Conservation (phyloP, 2,888 invertebrate species). For the Agrochola lota region DNA sequence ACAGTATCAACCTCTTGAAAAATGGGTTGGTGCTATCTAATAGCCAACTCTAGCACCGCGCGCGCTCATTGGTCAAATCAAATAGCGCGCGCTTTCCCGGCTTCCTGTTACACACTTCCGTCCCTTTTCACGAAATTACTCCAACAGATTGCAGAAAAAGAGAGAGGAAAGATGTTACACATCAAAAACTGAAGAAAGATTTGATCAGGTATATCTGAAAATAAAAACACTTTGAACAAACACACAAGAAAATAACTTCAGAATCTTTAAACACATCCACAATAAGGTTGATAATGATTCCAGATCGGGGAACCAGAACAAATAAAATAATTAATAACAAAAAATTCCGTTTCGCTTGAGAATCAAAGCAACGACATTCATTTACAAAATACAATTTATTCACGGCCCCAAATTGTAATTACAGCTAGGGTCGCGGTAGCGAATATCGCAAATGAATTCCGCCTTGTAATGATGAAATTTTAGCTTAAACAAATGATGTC, state of each 20-base stretch:
- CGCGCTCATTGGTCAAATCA: too few relatives aligned
- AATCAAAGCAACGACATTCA: conserved; percentile 70
- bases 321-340: conserved; percentile 76
- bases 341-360: conserved; percentile 67
- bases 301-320: conserved; percentile 69
- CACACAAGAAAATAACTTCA: background rate
- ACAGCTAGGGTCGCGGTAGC: conserved; percentile 44
- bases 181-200: background rate
- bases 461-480: conserved; percentile 55
- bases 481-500: conserved; percentile 50
- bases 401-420: conserved; percentile 58
- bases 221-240: background rate
- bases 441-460: conserved; percentile 56
- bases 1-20: too few relatives aligned
- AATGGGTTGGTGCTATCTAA: too few relatives aligned
- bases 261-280: conserved; percentile 1
- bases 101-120: too few relatives aligned
- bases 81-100: too few relatives aligned
- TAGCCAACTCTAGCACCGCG: too few relatives aligned
- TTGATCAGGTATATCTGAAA: background rate
- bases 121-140: too few relatives aligned
- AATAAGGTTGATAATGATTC: conserved; percentile 66
- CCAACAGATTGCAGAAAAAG: too few relatives aligned
- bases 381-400: conserved; percentile 68
- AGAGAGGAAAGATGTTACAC: too few relatives aligned